Evolutionary conservation across 2,113 vertebrate species (phyloP).

Genomic region (Tapirus terrestris): DNA sequence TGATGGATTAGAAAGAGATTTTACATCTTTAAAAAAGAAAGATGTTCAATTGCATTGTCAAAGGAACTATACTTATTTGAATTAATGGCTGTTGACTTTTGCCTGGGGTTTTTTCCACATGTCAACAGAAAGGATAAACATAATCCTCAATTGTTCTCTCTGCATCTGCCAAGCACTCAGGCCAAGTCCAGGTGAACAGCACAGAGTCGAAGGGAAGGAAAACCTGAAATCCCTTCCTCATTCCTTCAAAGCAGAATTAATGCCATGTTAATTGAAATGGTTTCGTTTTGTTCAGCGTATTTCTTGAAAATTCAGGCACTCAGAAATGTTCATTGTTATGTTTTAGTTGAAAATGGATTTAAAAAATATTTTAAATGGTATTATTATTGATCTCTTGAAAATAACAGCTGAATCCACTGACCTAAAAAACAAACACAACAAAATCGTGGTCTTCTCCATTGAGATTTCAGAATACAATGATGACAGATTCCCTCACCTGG

Average conservation of each 20-base stretch:
- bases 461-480: neutral
- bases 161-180: slow-evolving; percentile 40
- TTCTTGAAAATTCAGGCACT: neutral
- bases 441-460: neutral
- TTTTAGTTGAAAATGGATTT: slow-evolving; percentile 15
- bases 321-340: neutral
- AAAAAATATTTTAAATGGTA: neutral
- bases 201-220: neutral
- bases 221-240: neutral
- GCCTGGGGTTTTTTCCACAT: slow-evolving; percentile 54
- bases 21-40: slow-evolving; percentile 54
- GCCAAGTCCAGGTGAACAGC: neutral
- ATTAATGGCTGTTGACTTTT: slow-evolving; percentile 60
- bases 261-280: neutral
- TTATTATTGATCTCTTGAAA: slow-evolving; percentile 13
- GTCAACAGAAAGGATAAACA: slow-evolving; percentile 69
- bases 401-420: neutral
- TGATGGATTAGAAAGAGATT: slow-evolving; percentile 49
- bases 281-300: slow-evolving; percentile 33
- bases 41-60: slow-evolving; percentile 56
- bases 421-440: neutral
- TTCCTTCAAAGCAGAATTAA: slow-evolving; percentile 13
- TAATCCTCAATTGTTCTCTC: slow-evolving; percentile 66
- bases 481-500: neutral
- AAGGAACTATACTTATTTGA: slow-evolving; percentile 61